Conservation (phyloP, 2,888 invertebrate genomes). For the Danaus chrysippus region DNA sequence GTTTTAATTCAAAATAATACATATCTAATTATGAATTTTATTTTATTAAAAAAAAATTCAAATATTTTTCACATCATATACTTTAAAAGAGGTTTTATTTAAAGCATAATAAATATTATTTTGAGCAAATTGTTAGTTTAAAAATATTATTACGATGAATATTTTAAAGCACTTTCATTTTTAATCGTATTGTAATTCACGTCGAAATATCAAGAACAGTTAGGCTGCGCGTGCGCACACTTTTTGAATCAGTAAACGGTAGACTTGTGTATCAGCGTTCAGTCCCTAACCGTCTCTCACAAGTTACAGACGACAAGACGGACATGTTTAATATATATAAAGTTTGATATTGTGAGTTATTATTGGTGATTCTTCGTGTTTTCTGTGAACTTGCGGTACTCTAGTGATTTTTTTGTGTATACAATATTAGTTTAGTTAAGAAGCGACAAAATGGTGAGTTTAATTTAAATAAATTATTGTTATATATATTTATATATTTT, state of each 20-base stretch:
- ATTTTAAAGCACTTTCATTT: conserved; percentile 60
- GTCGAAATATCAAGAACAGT: conserved; percentile 57
- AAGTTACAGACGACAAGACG: conserved; percentile 66
- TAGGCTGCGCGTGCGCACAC: conserved; percentile 57
- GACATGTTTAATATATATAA: conserved; percentile 43
- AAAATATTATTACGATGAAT: conserved; percentile 15
- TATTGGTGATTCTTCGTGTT: conserved; percentile 31
- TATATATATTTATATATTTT: background rate
- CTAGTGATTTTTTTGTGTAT: conserved; percentile 45
- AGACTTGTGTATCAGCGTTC: conserved; percentile 58
- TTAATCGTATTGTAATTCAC: conserved; percentile 64
- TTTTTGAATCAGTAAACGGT: conserved; percentile 59
- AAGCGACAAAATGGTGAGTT: conserved; percentile 64
- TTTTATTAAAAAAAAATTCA: background rate
- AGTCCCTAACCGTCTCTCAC: conserved; percentile 72
- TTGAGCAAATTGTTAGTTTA: no score
- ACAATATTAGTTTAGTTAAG: conserved; percentile 41
- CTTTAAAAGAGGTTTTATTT: conserved; percentile 6
- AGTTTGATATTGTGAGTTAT: conserved; percentile 33
- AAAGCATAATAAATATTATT: no score
- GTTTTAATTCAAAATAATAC: conserved; percentile 4
- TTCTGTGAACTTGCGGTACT: conserved; percentile 47
- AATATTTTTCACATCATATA: conserved; percentile 6
- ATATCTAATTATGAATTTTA: conserved; percentile 1
- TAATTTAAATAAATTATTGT: background rate